Evolutionary conservation across 92 coral and sea anemone species (phyloP), one percentile per base, ranked within the genome.

Genomic region (Chrysogorgia sp.): DNA sequence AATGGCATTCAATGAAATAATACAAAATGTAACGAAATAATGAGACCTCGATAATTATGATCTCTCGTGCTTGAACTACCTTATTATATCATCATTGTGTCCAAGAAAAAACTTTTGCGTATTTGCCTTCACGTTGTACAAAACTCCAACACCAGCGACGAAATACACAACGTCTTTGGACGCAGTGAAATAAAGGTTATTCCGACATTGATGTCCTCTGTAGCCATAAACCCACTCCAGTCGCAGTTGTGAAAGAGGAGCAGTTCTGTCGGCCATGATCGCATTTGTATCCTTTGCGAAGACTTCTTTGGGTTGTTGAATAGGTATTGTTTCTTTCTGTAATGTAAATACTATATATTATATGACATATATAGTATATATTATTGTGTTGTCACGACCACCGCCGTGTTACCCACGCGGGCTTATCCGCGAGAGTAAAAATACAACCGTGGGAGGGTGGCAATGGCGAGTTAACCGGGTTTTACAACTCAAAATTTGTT

Each of bases 221-320:
- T 96, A 96, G 71, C 99, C 99, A 53, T 96, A 96, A 17, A 96
- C 99, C 99, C 99, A 96, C 71, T 96, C 99, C 58, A 96, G 88
- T 34, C 96, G 90, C 9, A 96, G 81, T 77, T 92, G 96, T 23
- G 99, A 89, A 34, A 78, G 82, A 26, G 99, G 99, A 15, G 99
- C 99, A 35, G 97, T 96, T 60, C 96, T 90, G 74, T 96, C 99
- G 17, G 96, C 76, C 99, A 96, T 96, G 10, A 3, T 57, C 17
- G 17, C 13, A 29, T 57, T 57, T 3, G 53, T 47, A 2, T 47
- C 53, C 53, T 47, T 47, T 2, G 2, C 7, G 17, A 7, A 59
- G 23, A 23, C 30, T 59, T 28, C 20, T 59, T 59, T 59, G 23
- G 13, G 20, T n/a, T n/a, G n/a, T n/a, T n/a, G n/a, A n/a, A n/a